Evolutionary conservation across 2,888 invertebrate genomes (phyloP).

Genomic region (Frankliniella fusca): DNA sequence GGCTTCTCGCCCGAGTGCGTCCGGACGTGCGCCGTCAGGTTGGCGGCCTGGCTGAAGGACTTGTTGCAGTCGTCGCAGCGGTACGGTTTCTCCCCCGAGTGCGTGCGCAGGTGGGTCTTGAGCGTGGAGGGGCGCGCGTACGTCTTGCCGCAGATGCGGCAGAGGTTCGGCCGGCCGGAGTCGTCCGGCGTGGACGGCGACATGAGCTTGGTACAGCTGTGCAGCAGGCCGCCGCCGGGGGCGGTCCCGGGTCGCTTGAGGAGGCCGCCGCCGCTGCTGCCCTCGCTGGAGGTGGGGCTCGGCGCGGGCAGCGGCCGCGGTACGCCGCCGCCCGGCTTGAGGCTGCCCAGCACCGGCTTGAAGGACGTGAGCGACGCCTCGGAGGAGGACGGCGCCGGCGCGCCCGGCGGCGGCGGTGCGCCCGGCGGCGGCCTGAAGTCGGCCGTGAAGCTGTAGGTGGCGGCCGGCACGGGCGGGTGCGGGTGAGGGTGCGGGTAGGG

Average conservation of each 20-base stretch:
- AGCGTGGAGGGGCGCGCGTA: constrained; percentile 94
- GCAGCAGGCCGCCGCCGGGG: constrained; percentile 16
- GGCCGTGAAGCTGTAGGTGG: constrained; percentile 79
- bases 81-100: constrained; percentile 92
- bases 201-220: constrained; percentile 35
- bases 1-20: constrained; percentile 98
- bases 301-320: constrained; percentile 34
- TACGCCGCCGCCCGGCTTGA: constrained; percentile 46
- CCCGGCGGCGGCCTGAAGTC: constrained; percentile 68
- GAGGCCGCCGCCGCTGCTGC: constrained; percentile 30
- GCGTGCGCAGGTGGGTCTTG: constrained; percentile 94
- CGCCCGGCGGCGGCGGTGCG: constrained; percentile 50
- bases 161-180: constrained; percentile 79
- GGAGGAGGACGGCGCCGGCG: constrained; percentile 51
- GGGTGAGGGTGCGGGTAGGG: constrained; percentile 47
- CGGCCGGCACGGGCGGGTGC: constrained; percentile 52
- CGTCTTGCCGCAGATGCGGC: constrained; percentile 86
- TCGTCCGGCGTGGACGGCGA: constrained; percentile 55
- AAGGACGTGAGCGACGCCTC: constrained; percentile 49
- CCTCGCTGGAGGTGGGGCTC: constrained; percentile 33
- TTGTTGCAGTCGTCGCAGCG: constrained; percentile 91
- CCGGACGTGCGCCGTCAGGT: constrained; percentile 92
- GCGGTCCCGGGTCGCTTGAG: constrained; percentile 29
- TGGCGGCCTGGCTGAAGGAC: constrained; percentile 97
- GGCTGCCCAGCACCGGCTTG: constrained; percentile 54